These are phyloP conservation scores for Rhizomys pruinosus DNA, from an alignment of 2,113 vertebrate genomes.

Conservation along the genomic window DNA sequence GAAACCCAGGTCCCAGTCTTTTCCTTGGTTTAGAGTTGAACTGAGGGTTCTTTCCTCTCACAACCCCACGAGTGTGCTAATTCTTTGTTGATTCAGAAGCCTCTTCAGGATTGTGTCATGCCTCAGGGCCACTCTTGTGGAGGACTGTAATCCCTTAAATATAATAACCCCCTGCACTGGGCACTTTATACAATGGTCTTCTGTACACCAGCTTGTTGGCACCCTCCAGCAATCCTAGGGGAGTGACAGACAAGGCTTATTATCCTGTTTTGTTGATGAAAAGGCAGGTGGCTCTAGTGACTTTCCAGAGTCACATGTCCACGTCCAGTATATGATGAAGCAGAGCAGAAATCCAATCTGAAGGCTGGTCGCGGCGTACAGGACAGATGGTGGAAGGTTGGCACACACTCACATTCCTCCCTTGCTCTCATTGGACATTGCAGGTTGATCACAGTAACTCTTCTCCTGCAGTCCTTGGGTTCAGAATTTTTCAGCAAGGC, in stretches of 20 bases:
- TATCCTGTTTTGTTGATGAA: conserved; percentile 39
- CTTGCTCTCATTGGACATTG: not conserved
- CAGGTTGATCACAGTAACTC: not conserved
- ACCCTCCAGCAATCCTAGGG: conserved; percentile 44
- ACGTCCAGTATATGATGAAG: not conserved
- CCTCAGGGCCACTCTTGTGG: conserved; percentile 66
- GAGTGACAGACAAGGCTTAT: conserved; percentile 36
- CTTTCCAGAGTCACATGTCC: conserved; percentile 54
- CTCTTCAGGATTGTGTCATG: conserved; percentile 60
- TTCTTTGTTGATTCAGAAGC: conserved; percentile 75
- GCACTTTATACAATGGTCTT: not conserved
- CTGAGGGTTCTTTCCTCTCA: not conserved
- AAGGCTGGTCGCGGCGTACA: not conserved
- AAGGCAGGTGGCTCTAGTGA: conserved; percentile 70
- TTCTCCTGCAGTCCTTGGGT: not conserved
- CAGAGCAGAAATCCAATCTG: conserved; percentile 5
- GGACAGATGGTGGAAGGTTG: conserved; percentile 34
- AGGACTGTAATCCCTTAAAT: conserved; percentile 69
- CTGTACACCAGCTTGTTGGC: not conserved
- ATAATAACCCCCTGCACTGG: conserved; percentile 54
- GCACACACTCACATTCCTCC: not conserved
- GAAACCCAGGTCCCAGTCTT: not conserved
- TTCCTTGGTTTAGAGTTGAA: not conserved
- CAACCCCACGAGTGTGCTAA: not conserved
- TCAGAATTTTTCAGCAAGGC: not conserved